These are phyloP conservation scores for Thryonomys swinderianus DNA, from an alignment of 2,113 vertebrate species.

Conservation along the genomic window DNA sequence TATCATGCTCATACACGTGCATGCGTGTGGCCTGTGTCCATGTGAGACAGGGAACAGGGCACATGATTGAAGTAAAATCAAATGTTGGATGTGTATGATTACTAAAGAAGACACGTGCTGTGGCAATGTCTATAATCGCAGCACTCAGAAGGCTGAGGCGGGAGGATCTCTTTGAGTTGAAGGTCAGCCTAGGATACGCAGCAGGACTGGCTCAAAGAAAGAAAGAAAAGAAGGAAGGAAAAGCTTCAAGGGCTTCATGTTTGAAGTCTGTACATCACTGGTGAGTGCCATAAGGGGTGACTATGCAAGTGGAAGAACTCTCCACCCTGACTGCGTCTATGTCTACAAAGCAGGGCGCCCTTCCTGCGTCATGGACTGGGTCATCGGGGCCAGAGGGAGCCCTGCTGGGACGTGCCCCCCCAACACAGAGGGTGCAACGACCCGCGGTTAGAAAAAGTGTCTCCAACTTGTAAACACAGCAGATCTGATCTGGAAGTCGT, in stretches of 20 bases:
- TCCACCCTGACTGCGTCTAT: background rate
- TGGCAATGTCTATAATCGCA: background rate
- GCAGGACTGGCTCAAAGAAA: background rate
- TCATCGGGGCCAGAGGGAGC: constrained; percentile 44
- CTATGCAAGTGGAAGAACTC: background rate
- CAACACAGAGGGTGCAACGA: background rate
- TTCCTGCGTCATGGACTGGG: background rate
- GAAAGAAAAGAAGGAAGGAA: background rate
- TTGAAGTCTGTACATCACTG: background rate
- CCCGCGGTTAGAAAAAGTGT: constrained; percentile 75
- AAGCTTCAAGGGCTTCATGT: background rate
- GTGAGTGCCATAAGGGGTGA: background rate
- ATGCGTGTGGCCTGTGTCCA: too few relatives aligned
- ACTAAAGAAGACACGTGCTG: background rate
- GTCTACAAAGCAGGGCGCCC: background rate
- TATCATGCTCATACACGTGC: too few relatives aligned
- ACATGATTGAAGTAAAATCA: background rate
- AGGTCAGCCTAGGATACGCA: background rate
- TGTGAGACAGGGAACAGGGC: background rate
- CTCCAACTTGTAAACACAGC: constrained; percentile 79
- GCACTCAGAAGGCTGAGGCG: background rate
- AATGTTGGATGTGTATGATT: background rate
- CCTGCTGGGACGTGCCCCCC: background rate
- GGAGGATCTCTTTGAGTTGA: background rate
- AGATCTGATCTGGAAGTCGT: constrained; percentile 81